Percentiles rank a stretch among this genome's conserved stretches.
phyloP scores from a whole-genome alignment of 92 coral and sea anemone genomes.

The Phymanthus crucifer region DNA sequence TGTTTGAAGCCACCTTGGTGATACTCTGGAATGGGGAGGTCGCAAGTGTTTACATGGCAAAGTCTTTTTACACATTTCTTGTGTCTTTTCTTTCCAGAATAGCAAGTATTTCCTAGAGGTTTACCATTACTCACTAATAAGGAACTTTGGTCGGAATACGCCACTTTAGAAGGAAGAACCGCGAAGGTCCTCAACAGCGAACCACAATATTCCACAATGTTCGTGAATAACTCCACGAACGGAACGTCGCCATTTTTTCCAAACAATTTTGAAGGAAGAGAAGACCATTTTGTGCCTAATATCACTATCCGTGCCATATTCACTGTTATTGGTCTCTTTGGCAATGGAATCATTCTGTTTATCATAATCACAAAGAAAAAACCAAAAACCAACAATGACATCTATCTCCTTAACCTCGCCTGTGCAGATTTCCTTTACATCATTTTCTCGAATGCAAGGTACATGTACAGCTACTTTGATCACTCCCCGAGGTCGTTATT shows the following conservation, averaged over 20 bases:
- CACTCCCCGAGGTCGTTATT: not conserved
- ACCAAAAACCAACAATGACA: slow-evolving; percentile 17
- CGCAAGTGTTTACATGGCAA: too few species aligned
- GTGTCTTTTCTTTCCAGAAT: not conserved
- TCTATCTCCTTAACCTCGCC: slow-evolving; percentile 23
- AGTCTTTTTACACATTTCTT: not conserved
- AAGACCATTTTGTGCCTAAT: not conserved
- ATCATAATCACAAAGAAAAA: slow-evolving; percentile 1
- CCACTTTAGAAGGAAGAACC: not conserved
- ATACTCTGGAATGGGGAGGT: too few species aligned
- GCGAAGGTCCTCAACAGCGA: not conserved
- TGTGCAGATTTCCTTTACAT: slow-evolving; percentile 29
- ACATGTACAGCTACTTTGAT: not conserved
- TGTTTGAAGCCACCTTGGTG: too few species aligned
- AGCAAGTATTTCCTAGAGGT: not conserved
- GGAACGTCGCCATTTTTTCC: not conserved
- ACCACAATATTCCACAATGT: not conserved
- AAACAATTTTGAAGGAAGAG: not conserved
- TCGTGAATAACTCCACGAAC: not conserved
- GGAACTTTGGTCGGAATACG: not conserved
- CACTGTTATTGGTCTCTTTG: slow-evolving; percentile 14
- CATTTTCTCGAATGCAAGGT: not conserved
- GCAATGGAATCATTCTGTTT: slow-evolving; percentile 7
- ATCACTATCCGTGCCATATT: not conserved
- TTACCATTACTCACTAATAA: not conserved